Conservation (phyloP, 2,113 vertebrate genomes). For the Crotalus helleri region DNA sequence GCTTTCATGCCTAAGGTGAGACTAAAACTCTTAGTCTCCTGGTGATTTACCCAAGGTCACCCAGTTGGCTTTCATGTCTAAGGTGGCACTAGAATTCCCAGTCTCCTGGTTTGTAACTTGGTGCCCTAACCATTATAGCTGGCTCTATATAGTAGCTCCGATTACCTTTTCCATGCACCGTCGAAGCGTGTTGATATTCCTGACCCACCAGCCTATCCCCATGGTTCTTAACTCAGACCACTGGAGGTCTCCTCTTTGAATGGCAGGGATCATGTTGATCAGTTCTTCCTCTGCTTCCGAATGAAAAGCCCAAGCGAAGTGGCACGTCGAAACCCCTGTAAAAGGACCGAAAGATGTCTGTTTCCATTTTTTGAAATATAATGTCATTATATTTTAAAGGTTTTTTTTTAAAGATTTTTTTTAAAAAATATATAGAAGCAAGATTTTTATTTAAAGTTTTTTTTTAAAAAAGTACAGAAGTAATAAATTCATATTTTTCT, state of each 20-base stretch:
- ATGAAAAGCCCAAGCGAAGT: conserved; percentile 99
- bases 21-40: not conserved
- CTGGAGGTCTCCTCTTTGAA: conserved; percentile 93
- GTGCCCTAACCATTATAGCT: not conserved
- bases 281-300: conserved; percentile 96
- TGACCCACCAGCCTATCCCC: conserved; percentile 97
- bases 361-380: not conserved
- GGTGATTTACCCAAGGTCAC: not conserved
- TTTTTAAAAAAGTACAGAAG: not conserved
- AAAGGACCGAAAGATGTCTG: not conserved
- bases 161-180: conserved; percentile 96
- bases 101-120: not conserved
- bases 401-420: not conserved
- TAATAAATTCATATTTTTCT: not conserved
- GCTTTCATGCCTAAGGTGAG: too few species aligned
- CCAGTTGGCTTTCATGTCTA: not conserved
- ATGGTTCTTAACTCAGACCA: conserved; percentile 94
- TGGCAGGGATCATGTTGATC: conserved; percentile 96
- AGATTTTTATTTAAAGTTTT: too few species aligned
- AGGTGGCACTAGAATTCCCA: not conserved
- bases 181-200: conserved; percentile 94
- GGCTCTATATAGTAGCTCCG: not conserved
- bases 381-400: not conserved
- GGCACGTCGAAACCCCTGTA: conserved; percentile 92
- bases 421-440: not conserved